A percentile compares a stretch with the other conserved stretches of the same genome.
Evolutionary conservation across 2,888 invertebrate species (phyloP).

Genomic region (Tortricodes alternella): DNA sequence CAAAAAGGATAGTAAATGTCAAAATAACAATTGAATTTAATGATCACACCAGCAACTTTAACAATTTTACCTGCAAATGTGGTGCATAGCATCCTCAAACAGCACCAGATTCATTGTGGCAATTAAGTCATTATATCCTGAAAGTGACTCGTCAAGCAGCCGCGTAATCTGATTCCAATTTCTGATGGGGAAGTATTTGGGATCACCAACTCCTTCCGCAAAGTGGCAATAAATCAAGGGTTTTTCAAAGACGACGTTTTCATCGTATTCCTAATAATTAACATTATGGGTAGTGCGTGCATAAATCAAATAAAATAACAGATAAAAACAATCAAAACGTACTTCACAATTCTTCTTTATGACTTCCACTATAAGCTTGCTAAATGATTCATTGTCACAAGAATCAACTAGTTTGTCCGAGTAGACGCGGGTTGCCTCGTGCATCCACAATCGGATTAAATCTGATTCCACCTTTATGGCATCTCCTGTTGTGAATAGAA

Average conservation of each 20-base stretch:
- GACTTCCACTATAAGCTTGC: constrained; percentile 87
- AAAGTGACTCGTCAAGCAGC: constrained; percentile 90
- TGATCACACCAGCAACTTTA: background rate
- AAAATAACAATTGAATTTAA: background rate
- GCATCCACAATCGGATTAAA: constrained; percentile 92
- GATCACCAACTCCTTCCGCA: constrained; percentile 94
- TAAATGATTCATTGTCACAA: constrained; percentile 88
- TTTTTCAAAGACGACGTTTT: constrained; percentile 86
- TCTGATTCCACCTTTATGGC: constrained; percentile 87
- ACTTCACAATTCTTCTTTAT: constrained; percentile 91
- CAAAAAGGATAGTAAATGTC: background rate
- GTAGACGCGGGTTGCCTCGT: constrained; percentile 95
- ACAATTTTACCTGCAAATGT: constrained; percentile 87
- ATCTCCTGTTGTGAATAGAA: constrained; percentile 91
- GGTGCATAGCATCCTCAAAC: constrained; percentile 97
- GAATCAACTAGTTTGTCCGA: constrained; percentile 94
- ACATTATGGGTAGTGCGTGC: background rate
- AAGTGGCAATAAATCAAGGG: constrained; percentile 97
- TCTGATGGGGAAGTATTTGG: constrained; percentile 92
- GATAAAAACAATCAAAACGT: constrained; percentile 12
- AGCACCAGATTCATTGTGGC: constrained; percentile 96
- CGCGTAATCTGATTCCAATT: constrained; percentile 88
- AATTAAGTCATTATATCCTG: constrained; percentile 93
- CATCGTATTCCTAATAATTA: constrained; percentile 85
- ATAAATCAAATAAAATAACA: background rate